Conservation (phyloP, 2,888 invertebrate species). For the Palloptera scutellata region DNA sequence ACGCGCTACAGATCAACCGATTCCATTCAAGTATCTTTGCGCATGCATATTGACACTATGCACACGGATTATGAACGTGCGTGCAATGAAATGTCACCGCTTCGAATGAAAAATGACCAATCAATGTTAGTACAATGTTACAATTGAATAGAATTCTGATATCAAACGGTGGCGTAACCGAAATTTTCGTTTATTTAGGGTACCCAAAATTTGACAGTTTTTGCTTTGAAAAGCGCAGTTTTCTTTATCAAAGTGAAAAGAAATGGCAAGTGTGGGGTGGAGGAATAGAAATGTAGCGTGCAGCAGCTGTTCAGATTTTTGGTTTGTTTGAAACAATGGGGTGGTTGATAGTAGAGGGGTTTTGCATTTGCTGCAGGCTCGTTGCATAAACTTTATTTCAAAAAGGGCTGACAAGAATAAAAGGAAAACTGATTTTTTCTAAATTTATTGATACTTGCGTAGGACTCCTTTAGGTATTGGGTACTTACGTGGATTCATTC, state of each 20-base stretch:
- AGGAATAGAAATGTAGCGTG: not conserved
- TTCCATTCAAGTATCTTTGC: not conserved
- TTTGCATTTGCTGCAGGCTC: no score
- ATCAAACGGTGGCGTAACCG: conserved; percentile 4
- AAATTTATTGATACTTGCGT: no score
- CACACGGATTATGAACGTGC: not conserved
- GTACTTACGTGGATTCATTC: no score
- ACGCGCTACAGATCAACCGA: no score
- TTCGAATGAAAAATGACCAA: conserved; percentile 2
- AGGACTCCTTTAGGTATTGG: no score
- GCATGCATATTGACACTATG: not conserved
- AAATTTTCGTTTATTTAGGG: not conserved
- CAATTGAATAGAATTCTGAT: not conserved
- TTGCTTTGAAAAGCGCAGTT: not conserved
- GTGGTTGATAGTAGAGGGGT: no score
- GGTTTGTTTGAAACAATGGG: not conserved
- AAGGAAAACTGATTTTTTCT: no score
- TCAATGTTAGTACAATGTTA: not conserved
- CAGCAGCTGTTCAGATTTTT: not conserved
- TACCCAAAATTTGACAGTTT: conserved; percentile 1
- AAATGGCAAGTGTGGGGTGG: not conserved
- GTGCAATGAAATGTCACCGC: no score
- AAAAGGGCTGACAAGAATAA: no score
- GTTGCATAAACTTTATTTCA: no score
- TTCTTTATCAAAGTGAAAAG: not conserved